Evolutionary conservation across 2,797 vertebrate genomes (phyloP), one percentile per base, ranked within the genome.

Genomic region (Pteronotus mesoamericanus): DNA sequence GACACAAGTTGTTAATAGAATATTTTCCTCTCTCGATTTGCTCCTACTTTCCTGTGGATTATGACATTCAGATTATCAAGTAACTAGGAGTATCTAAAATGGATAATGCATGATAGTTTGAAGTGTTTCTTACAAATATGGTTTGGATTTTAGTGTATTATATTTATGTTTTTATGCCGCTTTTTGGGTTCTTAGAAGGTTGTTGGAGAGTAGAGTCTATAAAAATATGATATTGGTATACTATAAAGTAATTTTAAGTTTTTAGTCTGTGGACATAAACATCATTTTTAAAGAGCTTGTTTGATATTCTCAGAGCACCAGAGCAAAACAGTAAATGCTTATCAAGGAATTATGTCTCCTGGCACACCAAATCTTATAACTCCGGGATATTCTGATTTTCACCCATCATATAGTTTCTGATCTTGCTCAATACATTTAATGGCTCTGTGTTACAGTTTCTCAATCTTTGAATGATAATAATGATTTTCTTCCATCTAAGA

Each of bases 401-500:
- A 89, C 68, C 80, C n/a, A 64, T 87, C 22, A 19, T 91, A 32
- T 69, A 94, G 51, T 89, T 59, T 75, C 57, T 96, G 96, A 78
- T 79, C 80, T 95, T 88, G 42, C 5, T 94, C 64, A 46, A 26
- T 94, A 77, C 18, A 37, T 66, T 93, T 94, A 91, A 96, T 89
- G 72, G 44, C 42, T 90, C 39, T 66, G 19, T 66, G 34, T 89
- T 93, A 80, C 64, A 91, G 85, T 59, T 93, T 96, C 77, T 84
- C 83, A 42, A 26, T 84, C 74, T 96, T 89, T 85, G 71, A 94
- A 87, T 77, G 71, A 12, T 42, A 87, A 71, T 89, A 44, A 95
- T 59, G 34, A 94, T 84, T 75, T 94, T 96, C n/a, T 96, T 89
- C 51, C 55, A 86, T 90, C 44, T 75, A 95, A 94, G 59, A 59